phyloP scores from a whole-genome alignment of 2,113 vertebrate genomes.

The Triplophysa tibetana region DNA sequence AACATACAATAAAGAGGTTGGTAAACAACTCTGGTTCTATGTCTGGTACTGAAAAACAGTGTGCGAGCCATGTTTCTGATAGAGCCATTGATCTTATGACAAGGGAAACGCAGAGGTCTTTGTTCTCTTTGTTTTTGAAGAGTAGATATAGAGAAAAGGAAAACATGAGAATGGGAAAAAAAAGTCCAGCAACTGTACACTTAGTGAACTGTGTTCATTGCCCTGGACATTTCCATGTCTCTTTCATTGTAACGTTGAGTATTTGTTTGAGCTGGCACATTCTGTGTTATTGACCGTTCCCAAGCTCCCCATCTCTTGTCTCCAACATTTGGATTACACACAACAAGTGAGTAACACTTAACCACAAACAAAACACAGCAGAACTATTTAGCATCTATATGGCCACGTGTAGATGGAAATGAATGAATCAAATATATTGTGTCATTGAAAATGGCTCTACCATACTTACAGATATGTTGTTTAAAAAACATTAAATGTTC shows the following conservation, averaged over 20 bases:
- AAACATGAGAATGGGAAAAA: conserved; percentile 6
- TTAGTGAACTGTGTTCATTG: conserved; percentile 60
- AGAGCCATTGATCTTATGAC: not conserved
- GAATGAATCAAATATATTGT: too few species aligned
- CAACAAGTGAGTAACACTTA: conserved; percentile 40
- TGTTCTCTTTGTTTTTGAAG: conserved; percentile 4
- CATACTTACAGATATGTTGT: not conserved
- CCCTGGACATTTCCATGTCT: conserved; percentile 49
- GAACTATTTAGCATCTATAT: too few species aligned
- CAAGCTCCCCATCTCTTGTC: conserved; percentile 58
- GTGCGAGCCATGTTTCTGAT: not conserved
- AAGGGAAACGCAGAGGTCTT: too few species aligned
- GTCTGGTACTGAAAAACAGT: not conserved
- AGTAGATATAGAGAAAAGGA: not conserved
- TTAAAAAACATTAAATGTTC: not conserved
- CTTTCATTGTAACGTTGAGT: conserved; percentile 39
- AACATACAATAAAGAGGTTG: conserved; percentile 46
- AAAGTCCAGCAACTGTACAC: conserved; percentile 51
- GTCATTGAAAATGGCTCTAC: too few species aligned
- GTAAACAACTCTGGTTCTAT: conserved; percentile 1
- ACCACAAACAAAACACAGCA: too few species aligned
- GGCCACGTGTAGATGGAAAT: too few species aligned
- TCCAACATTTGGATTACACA: conserved; percentile 48
- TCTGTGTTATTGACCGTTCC: conserved; percentile 65
- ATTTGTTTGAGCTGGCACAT: conserved; percentile 72